These are phyloP conservation scores for Yponomeuta cagnagella DNA, from an alignment of 2,888 invertebrate species.

Conservation along the genomic window DNA sequence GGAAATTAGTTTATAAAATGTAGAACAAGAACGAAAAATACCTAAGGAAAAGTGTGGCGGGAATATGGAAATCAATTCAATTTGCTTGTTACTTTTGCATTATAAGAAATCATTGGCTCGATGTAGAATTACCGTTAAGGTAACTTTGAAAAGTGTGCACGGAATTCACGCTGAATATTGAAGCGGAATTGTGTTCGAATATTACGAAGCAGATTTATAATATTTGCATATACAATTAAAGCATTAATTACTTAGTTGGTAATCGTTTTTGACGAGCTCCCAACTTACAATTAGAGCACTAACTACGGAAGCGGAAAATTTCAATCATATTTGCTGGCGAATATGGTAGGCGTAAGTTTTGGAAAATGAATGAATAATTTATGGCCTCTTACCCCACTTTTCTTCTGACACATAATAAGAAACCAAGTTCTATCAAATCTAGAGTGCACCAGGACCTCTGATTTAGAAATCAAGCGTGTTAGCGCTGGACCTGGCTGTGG, in stretches of 20 bases:
- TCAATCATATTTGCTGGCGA: conserved; percentile 32
- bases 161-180: background rate
- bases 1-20: conserved; percentile 76
- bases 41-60: conserved; percentile 59
- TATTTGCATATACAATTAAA: conserved; percentile 47
- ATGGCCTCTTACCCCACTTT: background rate
- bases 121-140: conserved; percentile 13
- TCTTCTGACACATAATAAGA: background rate
- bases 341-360: background rate
- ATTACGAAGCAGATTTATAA: conserved; percentile 13
- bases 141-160: background rate
- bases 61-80: conserved; percentile 64
- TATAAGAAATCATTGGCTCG: conserved; percentile 32
- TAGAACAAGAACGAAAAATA: conserved; percentile 71
- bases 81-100: conserved; percentile 48
- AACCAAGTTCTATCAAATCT: background rate
- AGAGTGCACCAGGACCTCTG: no score
- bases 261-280: conserved; percentile 41
- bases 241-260: conserved; percentile 41
- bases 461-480: no score
- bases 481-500: no score
- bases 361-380: background rate
- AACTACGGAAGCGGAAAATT: conserved; percentile 46
- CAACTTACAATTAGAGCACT: conserved; percentile 50
- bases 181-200: background rate